Evolutionary conservation across 1,140 invertebrate species (phyloP).

Genomic region (Zaprionus inermis): DNA sequence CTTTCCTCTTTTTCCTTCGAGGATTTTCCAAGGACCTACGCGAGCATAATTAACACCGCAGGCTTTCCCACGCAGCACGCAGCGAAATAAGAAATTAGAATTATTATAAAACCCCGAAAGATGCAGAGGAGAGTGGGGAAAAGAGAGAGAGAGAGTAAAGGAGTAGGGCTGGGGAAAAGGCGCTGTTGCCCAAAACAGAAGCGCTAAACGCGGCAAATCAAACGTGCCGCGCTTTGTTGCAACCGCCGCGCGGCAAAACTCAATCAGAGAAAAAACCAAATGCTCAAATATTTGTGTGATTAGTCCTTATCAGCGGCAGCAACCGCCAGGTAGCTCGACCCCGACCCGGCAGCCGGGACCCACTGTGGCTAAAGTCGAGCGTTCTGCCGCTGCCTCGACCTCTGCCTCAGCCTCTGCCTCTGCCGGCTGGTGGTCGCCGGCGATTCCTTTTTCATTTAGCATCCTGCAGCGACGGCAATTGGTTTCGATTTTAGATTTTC

Average conservation of each 20-base stretch:
- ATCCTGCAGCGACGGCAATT: slow-evolving; percentile 77
- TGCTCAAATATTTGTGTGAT: slow-evolving; percentile 83
- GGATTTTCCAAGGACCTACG: slow-evolving; percentile 72
- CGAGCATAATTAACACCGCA: slow-evolving; percentile 71
- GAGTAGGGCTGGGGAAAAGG: slow-evolving; percentile 16
- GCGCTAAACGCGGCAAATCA: slow-evolving; percentile 72
- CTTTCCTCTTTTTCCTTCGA: slow-evolving; percentile 41
- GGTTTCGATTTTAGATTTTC: slow-evolving; percentile 67
- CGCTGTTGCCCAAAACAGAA: slow-evolving; percentile 62
- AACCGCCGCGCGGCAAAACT: slow-evolving; percentile 59
- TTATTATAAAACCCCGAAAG: slow-evolving; percentile 49
- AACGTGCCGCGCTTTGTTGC: slow-evolving; percentile 63
- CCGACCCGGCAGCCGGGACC: slow-evolving; percentile 40
- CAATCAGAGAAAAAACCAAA: slow-evolving; percentile 68
- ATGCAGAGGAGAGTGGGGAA: neutral
- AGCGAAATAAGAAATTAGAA: slow-evolving; percentile 70
- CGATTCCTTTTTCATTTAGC: slow-evolving; percentile 78
- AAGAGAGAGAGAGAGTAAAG: neutral
- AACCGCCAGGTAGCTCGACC: slow-evolving; percentile 57
- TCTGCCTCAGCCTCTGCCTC: slow-evolving; percentile 11
- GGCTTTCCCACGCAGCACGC: slow-evolving; percentile 72
- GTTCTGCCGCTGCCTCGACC: slow-evolving; percentile 39
- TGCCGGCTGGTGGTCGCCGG: slow-evolving; percentile 47
- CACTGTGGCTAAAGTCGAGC: slow-evolving; percentile 77
- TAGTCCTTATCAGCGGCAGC: slow-evolving; percentile 77